Base-by-base conservation (phyloP, 2,113 vertebrate species). In the Morphnarchus princeps region DNA sequence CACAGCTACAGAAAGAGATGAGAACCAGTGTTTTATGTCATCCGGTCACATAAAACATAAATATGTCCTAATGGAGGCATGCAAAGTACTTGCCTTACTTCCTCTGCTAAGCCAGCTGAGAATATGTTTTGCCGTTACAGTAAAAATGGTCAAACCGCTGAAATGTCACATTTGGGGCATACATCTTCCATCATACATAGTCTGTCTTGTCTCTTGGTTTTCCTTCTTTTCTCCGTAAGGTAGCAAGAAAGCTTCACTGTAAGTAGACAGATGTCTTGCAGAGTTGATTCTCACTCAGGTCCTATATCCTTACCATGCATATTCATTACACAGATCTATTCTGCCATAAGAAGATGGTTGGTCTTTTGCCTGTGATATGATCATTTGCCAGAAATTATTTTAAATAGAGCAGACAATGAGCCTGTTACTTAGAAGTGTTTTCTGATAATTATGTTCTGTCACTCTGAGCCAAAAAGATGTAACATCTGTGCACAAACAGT, bases 1-100 rank as follows among this genome's bases (percentile, higher is more conserved):
- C 92, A 85, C 93, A 93, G 92, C 85, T 77, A 92, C 90, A 91
- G 70, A 78, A 87, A 18, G 81, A 49, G 40, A 85, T 43, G 70
- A 85, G 74, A 94, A 85, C 14, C 57, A 49, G 70, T 87, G 84
- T 31, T 93, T 76, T 63, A 69, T 93, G 70, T 85, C 70, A 90
- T 59, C 54, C 55, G 77, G 87, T 43, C 87, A 87, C 38, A 91
- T 47, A 94, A 89, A 80, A 80, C 70, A 86, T 42, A 95, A 89
- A 94, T 91, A 79, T 16, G 84, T 61, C 90, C 86, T 93, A 84
- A 63, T 55, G 40, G 80, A 89, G 77, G 69, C 50, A 92, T 73
- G 49, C 70, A 74, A 50, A 93, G 58, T 65, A 40, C 66, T 87
- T 80, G 84, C 70, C 34, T 91, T 82, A 45, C 81, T 91, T 96